Evolutionary conservation across 2,113 vertebrate genomes (phyloP), one percentile per base, ranked within the genome.

Genomic region (Pandion haliaetus): DNA sequence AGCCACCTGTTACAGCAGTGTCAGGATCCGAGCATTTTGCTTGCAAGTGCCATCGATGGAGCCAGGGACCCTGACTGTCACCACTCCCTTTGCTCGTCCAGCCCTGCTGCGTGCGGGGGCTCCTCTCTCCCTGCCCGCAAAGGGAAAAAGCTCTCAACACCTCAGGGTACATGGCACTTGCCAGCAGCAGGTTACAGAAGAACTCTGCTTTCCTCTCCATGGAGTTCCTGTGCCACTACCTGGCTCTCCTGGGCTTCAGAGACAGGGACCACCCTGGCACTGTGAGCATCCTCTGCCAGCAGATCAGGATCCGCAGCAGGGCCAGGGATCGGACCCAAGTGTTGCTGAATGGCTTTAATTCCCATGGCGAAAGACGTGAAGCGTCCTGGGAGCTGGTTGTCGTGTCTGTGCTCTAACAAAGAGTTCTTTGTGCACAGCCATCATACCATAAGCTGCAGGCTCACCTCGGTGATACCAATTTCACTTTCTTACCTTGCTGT

Each of bases 341-440:
- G 45, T n/a, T 82, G 52, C 62, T 21, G 26, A 17, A 25, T 9
- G 19, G 15, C 62, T 86, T 94, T 69, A 61, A 66, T 66, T 90
- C 62, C 36, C 55, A 18, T 3, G 5, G 0, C 1, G 2, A 42
- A 52, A 80, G 17, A 10, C 3, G 0, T 2, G 42, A 69, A 62
- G 31, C 42, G 91, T 66, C 11, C 78, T 69, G 74, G 63, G 66
- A 70, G 66, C 34, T 77, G 77, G 18, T 12, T 26, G 77, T 21
- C 5, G 0, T 45, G 42, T 77, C 81, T 1, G 0, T 61, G 52
- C 47, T 72, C 17, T 84, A 70, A 50, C 0, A 0, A 72, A 76
- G 55, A 47, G 61, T 61, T 59, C 52, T 77, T 45, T 85, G 74
- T 85, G 55, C 7, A 4, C 69, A 87, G 17, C 55, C 84, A 25